Conservation (phyloP, 2,113 vertebrate species). For the Rousettus leschenaultii region DNA sequence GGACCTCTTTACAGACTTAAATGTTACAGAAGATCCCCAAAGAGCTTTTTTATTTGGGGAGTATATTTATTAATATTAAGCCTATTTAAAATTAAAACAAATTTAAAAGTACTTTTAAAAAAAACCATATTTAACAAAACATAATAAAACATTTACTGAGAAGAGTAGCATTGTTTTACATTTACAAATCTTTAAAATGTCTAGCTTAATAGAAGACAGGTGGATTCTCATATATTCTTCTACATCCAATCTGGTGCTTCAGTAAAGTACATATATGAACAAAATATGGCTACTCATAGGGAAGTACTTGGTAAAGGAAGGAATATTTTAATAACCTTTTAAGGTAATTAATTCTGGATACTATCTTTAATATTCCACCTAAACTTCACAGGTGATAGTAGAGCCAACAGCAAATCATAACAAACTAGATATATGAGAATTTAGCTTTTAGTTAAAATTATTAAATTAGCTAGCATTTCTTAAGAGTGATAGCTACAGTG, state of each 20-base stretch:
- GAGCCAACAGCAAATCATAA: background rate
- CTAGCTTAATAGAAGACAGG: background rate
- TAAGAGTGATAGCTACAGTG: background rate
- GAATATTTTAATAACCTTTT: background rate
- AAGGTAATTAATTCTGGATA: background rate
- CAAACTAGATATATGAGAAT: background rate
- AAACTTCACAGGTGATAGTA: background rate
- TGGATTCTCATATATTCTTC: background rate
- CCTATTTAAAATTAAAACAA: background rate
- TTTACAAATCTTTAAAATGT: background rate
- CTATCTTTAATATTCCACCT: background rate
- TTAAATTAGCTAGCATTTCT: background rate
- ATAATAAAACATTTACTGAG: background rate
- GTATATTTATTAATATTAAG: background rate
- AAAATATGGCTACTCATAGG: background rate
- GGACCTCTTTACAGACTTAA: background rate
- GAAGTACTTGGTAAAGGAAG: background rate
- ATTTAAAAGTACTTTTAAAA: background rate
- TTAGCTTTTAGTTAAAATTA: background rate
- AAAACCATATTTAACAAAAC: background rate
- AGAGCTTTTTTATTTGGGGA: background rate
- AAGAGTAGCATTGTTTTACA: background rate
- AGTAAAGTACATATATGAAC: background rate
- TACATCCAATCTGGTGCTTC: background rate
- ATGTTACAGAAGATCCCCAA: background rate